These are phyloP conservation scores for Campodea augens DNA, from an alignment of 1,140 invertebrate genomes.

Conservation along the genomic window DNA sequence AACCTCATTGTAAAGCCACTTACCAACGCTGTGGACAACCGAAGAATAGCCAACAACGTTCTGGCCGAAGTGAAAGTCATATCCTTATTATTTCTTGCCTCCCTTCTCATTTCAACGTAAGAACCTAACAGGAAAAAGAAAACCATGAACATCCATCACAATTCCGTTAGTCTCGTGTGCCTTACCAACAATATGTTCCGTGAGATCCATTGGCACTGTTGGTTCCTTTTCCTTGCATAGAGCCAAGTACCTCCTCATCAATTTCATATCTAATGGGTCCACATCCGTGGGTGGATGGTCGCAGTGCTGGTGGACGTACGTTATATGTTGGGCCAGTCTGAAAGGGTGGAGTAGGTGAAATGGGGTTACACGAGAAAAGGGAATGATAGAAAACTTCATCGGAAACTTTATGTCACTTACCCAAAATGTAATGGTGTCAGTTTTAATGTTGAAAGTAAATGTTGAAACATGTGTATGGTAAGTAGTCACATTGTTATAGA, in stretches of 20 bases:
- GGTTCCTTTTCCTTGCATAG: constrained; percentile 81
- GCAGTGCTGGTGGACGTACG: constrained; percentile 88
- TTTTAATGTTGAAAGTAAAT: too few relatives aligned
- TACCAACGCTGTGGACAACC: constrained; percentile 78
- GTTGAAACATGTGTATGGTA: too few relatives aligned
- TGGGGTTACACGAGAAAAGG: too few relatives aligned
- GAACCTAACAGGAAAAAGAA: constrained; percentile 35
- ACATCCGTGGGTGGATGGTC: constrained; percentile 59
- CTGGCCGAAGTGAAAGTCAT: constrained; percentile 88
- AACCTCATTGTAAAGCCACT: constrained; percentile 10
- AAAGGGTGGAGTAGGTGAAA: too few relatives aligned
- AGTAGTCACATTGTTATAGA: too few relatives aligned
- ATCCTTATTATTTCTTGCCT: constrained; percentile 74
- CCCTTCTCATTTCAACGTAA: constrained; percentile 84
- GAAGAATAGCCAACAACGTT: constrained; percentile 80
- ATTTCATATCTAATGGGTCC: constrained; percentile 71
- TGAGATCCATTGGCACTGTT: constrained; percentile 60
- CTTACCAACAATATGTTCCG: constrained; percentile 75
- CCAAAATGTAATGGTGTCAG: too few relatives aligned
- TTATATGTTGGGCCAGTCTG: constrained; percentile 89
- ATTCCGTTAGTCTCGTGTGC: too few relatives aligned
- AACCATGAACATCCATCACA: constrained; percentile 3
- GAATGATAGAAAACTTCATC: too few relatives aligned
- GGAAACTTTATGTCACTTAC: too few relatives aligned
- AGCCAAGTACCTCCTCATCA: constrained; percentile 84